Evolutionary conservation across 2,797 vertebrate species (phyloP).

Genomic region (Sebastes steindachneri): DNA sequence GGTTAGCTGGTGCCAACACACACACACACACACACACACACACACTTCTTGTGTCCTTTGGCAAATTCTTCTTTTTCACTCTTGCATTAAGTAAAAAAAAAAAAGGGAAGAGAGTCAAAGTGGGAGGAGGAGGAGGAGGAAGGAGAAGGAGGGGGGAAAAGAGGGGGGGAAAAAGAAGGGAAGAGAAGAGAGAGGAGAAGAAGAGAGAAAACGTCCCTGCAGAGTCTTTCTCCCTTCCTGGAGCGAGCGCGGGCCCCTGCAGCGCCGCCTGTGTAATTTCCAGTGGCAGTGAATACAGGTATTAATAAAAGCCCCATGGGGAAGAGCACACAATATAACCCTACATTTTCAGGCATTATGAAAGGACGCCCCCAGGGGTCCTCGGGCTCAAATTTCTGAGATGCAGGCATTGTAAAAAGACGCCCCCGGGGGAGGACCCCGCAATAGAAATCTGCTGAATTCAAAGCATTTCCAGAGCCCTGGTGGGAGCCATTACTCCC

Average conservation of each 20-base stretch:
- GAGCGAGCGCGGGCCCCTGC: conserved; percentile 85
- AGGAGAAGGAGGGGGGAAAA: background rate
- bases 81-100: conserved; percentile 92
- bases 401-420: conserved; percentile 90
- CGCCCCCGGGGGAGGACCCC: conserved; percentile 86
- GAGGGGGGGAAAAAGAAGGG: conserved; percentile 7
- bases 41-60: conserved; percentile 92
- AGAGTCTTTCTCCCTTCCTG: conserved; percentile 90
- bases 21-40: conserved; percentile 79
- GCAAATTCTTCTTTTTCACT: conserved; percentile 99
- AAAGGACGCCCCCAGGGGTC: conserved; percentile 91
- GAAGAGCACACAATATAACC: conserved; percentile 92
- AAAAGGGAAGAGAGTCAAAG: conserved; percentile 67
- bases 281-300: conserved; percentile 92
- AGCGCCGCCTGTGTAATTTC: conserved; percentile 91
- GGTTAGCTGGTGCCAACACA: conserved; percentile 89
- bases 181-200: conserved; percentile 72
- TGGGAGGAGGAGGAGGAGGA: conserved; percentile 69
- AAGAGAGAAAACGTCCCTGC: conserved; percentile 94
- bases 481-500: conserved; percentile 91
- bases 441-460: conserved; percentile 93
- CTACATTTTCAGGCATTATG: conserved; percentile 94
- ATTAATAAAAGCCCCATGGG: conserved; percentile 94
- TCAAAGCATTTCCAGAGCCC: conserved; percentile 92
- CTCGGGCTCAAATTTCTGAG: conserved; percentile 91